Conservation (phyloP, 2,797 vertebrate species). For the Lophura swinhoii region DNA sequence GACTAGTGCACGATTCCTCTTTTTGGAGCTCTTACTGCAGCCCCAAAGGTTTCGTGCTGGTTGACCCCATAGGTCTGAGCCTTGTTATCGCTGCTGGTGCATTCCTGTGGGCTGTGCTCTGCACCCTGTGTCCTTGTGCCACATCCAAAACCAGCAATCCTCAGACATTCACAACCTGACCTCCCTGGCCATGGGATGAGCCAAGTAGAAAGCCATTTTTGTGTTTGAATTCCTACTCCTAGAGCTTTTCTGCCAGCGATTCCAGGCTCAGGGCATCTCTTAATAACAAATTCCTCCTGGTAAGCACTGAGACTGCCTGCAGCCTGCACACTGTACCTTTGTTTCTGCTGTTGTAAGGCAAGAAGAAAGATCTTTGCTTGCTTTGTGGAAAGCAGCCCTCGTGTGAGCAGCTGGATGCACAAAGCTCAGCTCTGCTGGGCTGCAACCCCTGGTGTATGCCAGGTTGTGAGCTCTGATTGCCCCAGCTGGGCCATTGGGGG, state of each 20-base stretch:
- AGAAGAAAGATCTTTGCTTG: background rate
- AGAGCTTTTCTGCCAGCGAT: background rate
- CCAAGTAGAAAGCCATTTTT: background rate
- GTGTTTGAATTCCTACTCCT: background rate
- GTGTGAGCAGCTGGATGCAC: rapidly evolving
- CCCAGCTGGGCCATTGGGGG: background rate
- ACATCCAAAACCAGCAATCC: background rate
- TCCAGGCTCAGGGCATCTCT: background rate
- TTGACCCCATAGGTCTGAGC: background rate
- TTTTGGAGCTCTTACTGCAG: background rate
- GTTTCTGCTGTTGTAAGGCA: background rate
- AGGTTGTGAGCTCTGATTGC: background rate
- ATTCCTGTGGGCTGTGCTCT: background rate
- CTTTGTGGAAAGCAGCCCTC: background rate
- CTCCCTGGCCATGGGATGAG: background rate
- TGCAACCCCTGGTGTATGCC: background rate
- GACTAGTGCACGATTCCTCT: background rate
- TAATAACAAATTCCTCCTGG: background rate
- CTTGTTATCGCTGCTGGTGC: background rate
- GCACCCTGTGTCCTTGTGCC: background rate
- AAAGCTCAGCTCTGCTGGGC: background rate
- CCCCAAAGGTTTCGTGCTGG: background rate
- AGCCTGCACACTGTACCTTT: background rate
- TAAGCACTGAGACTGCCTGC: background rate
- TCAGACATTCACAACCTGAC: background rate